Evolutionary conservation across 2,888 invertebrate genomes (phyloP).

Genomic region (Drosophila longiperda): DNA sequence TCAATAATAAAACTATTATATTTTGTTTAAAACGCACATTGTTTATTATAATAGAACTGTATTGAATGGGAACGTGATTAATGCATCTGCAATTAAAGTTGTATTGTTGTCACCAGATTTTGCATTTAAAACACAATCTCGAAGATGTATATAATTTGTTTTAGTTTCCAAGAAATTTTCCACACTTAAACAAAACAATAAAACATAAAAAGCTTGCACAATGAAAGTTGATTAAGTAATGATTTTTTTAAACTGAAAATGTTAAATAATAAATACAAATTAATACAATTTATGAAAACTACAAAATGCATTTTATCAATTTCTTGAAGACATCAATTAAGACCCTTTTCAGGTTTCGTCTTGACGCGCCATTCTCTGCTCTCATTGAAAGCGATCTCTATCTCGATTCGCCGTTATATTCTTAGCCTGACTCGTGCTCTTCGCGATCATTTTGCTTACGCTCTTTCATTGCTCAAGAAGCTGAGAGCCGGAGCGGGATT

Average conservation of each 20-base stretch:
- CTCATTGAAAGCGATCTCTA: conserved; percentile 3
- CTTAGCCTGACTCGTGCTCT: conserved; percentile 31
- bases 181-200: neutral
- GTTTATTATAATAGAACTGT: conserved; percentile 4
- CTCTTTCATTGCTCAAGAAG: conserved; percentile 33
- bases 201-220: neutral
- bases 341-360: conserved; percentile 12
- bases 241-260: neutral
- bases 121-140: conserved; percentile 9
- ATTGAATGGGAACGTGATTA: conserved; percentile 5
- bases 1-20: conserved; percentile 38
- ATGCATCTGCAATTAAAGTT: conserved; percentile 34
- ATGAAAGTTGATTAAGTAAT: neutral
- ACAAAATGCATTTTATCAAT: conserved; percentile 36
- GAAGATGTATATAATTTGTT: neutral
- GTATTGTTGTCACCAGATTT: conserved; percentile 47
- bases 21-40: conserved; percentile 47
- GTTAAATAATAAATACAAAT: conserved; percentile 14
- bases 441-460: conserved; percentile 1
- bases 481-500: conserved; percentile 14
- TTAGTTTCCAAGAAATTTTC: neutral
- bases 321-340: conserved; percentile 28
- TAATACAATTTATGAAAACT: conserved; percentile 14
- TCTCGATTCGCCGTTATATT: conserved; percentile 26
- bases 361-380: neutral